Conservation (phyloP, 2,888 invertebrate species). For the Nineta flava region DNA sequence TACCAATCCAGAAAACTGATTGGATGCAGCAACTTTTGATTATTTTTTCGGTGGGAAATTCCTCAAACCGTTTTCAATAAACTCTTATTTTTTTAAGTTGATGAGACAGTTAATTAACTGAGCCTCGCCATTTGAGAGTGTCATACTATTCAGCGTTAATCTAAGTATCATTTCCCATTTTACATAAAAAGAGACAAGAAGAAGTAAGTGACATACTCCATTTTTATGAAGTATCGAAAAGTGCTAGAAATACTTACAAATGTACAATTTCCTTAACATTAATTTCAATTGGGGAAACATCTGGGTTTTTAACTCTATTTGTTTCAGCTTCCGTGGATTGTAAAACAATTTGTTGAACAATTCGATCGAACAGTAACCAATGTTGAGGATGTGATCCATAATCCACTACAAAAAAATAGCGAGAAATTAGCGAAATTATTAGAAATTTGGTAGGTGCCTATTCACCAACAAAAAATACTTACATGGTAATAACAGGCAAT, state of each 20-base stretch:
- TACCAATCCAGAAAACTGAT: no score
- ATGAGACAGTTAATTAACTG: no score
- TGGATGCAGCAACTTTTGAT: no score
- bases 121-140: no score
- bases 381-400: slow-evolving; percentile 78
- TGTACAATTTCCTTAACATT: slow-evolving; percentile 85
- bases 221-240: no score
- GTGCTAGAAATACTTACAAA: slow-evolving; percentile 25
- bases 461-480: slow-evolving; percentile 22
- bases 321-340: slow-evolving; percentile 38
- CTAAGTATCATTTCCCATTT: no score
- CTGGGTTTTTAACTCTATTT: slow-evolving; percentile 48
- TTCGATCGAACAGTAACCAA: slow-evolving; percentile 87
- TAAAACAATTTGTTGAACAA: slow-evolving; percentile 83
- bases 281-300: slow-evolving; percentile 70
- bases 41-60: no score
- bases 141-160: no score
- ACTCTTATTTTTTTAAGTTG: no score
- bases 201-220: no score
- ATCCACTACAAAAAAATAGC: slow-evolving; percentile 44
- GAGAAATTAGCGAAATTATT: slow-evolving; percentile 11
- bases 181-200: no score
- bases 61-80: no score
- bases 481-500: slow-evolving; percentile 71
- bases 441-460: neutral